Evolutionary conservation across 1,140 invertebrate species (phyloP), one percentile per base, ranked within the genome.

Genomic region (Cotesia chilonis): DNA sequence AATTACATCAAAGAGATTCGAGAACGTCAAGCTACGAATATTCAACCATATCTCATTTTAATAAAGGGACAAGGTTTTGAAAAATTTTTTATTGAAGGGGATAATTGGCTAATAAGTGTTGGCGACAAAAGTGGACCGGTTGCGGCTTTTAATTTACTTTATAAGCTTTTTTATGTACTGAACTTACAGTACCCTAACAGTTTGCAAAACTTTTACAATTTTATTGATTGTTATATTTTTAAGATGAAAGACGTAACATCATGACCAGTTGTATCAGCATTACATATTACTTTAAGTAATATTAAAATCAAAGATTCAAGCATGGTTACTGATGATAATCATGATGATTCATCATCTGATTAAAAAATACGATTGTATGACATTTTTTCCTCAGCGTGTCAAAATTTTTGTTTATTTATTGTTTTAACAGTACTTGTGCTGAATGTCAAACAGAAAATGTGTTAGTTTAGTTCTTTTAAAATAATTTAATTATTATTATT

Each of bases 161-260:
- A 28, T 55, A 69, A 69, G 36, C 41, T 54, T 3, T 69, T 35
- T 60, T 37, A 69, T 14, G 68, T 60, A 1, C 12, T 69, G n/a
- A 69, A 69, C 47, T 14, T 59, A 4, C 7, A 59, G n/a, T 60
- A 59, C 12, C 68, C 68, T 1, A 54, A 69, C 10, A 57, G 55
- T 41, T 59, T 69, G 37, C 52, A 37, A 20, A 69, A 69, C 17
- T 60, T 69, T 17, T 69, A 38, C 17, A 69, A 60, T 59, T 59
- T 69, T 36, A 1, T 69, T 9, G 68, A 57, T 55, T 60, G 12
- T 37, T 69, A 69, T 37, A 4, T 69, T 14, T 69, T 28, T 57
- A 12, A 37, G 2, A 57, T 66, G 64, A 1, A 14, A 55, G 14
- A 3, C 17, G 54, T 55, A 17, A 55, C 12, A 17, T 17, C 54